phyloP scores from a whole-genome alignment of 2,797 vertebrate species.

The Alexandromys oeconomus region DNA sequence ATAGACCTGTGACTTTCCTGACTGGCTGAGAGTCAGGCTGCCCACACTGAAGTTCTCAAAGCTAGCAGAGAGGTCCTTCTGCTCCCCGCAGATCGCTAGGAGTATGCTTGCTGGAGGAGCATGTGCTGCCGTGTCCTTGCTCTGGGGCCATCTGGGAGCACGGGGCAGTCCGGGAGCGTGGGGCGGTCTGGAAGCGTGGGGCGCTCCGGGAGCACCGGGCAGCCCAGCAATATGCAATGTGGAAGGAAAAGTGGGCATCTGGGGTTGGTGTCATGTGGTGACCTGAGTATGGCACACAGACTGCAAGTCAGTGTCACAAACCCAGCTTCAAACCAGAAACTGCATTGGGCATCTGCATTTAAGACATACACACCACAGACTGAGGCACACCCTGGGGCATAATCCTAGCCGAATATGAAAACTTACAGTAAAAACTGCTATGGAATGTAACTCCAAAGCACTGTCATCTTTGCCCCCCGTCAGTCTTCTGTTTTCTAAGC shows the following conservation, averaged over 20 bases:
- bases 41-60: background rate
- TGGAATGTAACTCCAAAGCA: conserved; percentile 7
- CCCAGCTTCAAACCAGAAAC: background rate
- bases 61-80: background rate
- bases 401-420: background rate
- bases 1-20: too few species aligned
- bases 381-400: background rate
- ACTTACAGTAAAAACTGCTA: background rate
- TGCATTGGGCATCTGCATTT: background rate
- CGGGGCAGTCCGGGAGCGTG: too few species aligned
- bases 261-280: background rate
- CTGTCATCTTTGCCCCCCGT: background rate
- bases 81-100: background rate
- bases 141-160: background rate
- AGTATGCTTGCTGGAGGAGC: background rate
- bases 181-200: too few species aligned
- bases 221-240: background rate
- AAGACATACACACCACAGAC: background rate
- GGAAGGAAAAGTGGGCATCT: background rate
- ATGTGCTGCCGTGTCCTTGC: too few species aligned
- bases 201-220: background rate
- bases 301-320: background rate
- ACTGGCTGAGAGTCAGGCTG: background rate
- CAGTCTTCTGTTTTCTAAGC: background rate
- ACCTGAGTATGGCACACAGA: background rate